Conservation (phyloP, 2,888 invertebrate genomes). For the Andrena bicolor region DNA sequence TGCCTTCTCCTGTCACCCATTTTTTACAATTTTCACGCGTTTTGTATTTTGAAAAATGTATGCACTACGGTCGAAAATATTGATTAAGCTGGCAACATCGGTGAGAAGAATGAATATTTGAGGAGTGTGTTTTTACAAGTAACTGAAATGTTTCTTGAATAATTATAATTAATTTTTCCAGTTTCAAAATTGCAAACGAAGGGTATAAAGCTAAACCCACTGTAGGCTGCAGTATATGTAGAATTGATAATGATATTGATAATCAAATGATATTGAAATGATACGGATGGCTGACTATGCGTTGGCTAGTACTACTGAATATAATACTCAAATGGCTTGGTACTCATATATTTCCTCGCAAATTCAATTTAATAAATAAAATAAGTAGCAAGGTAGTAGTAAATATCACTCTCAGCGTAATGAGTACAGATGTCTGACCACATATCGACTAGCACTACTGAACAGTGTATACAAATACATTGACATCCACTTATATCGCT, state of each 20-base stretch:
- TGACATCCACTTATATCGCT: not conserved
- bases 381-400: not conserved
- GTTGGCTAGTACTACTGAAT: constrained; percentile 5
- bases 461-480: not conserved
- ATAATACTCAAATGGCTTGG: not conserved
- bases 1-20: not conserved
- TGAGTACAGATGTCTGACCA: not conserved
- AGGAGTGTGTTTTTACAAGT: not conserved
- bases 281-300: not conserved
- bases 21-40: not conserved
- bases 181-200: not conserved
- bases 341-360: not conserved
- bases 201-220: not conserved
- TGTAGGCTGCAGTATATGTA: not conserved
- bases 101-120: not conserved
- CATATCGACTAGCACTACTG: not conserved
- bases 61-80: not conserved
- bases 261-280: not conserved
- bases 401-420: not conserved
- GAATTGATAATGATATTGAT: not conserved
- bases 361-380: no score
- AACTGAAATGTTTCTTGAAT: not conserved
- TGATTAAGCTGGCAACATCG: not conserved
- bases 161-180: not conserved
- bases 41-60: not conserved